Evolutionary conservation across 2,888 invertebrate species (phyloP).

Genomic region (Lutraria lutraria): DNA sequence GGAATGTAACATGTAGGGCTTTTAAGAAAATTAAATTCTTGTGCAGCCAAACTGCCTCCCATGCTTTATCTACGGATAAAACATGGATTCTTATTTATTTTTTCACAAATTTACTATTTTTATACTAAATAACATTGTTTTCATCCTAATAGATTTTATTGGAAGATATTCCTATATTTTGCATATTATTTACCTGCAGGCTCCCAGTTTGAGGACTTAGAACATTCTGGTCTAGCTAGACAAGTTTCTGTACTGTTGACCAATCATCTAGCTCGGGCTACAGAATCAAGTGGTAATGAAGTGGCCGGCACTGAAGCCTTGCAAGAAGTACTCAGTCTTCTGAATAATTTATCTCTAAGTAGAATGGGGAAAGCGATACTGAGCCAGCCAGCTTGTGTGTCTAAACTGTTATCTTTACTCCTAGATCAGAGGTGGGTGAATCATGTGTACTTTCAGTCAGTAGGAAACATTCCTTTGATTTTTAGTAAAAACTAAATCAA

Average conservation of each 20-base stretch:
- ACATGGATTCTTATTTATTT: no score
- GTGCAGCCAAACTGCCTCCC: no score
- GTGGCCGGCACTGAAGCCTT: slow-evolving; percentile 86
- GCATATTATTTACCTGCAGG: slow-evolving; percentile 63
- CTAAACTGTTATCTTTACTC: slow-evolving; percentile 86
- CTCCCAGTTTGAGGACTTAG: slow-evolving; percentile 81
- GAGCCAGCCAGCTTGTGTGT: slow-evolving; percentile 86
- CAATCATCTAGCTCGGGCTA: slow-evolving; percentile 86
- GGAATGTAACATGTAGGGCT: no score
- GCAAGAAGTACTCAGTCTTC: slow-evolving; percentile 86
- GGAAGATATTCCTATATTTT: background rate
- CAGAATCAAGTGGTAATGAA: slow-evolving; percentile 85
- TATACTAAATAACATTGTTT: no score
- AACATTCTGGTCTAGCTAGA: slow-evolving; percentile 86
- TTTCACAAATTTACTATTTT: no score
- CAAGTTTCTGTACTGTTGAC: slow-evolving; percentile 86
- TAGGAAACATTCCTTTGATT: no score
- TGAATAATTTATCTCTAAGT: slow-evolving; percentile 85
- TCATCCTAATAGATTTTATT: background rate
- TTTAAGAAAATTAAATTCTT: no score
- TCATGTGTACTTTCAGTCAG: background rate
- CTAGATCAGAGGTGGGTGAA: slow-evolving; percentile 84
- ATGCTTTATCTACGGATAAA: no score
- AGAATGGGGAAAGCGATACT: slow-evolving; percentile 86
- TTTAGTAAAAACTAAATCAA: no score